These are phyloP conservation scores for Tineola bisselliella DNA, from an alignment of 2,888 invertebrate species.

Conservation along the genomic window DNA sequence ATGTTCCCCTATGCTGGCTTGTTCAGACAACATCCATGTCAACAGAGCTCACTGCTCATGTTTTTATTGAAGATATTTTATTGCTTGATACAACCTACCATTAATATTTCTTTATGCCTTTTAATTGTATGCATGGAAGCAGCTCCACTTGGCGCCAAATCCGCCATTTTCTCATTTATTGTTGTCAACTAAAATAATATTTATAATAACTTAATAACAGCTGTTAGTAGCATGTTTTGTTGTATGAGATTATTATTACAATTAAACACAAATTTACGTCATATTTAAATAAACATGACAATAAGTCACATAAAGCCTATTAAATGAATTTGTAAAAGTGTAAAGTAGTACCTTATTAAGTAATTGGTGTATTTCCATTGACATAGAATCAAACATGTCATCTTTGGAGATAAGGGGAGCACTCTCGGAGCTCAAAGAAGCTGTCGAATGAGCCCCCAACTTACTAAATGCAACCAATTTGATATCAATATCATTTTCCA, in stretches of 20 bases:
- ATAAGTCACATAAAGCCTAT: too few relatives aligned
- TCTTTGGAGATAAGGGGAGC: conserved; percentile 87
- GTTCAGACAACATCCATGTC: too few relatives aligned
- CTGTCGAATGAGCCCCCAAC: conserved; percentile 77
- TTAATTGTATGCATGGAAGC: conserved; percentile 94
- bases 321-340: too few relatives aligned
- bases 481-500: conserved; percentile 97
- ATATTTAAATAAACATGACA: too few relatives aligned
- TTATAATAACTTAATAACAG: too few relatives aligned
- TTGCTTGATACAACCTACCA: too few relatives aligned
- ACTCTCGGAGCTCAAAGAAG: conserved; percentile 73
- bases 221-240: too few relatives aligned
- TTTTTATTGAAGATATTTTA: too few relatives aligned
- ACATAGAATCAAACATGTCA: conserved; percentile 92
- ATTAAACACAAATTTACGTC: too few relatives aligned
- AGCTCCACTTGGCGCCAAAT: conserved; percentile 80
- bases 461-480: conserved; percentile 97
- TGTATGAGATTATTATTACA: too few relatives aligned
- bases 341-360: conserved; percentile 78
- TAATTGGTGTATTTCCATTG: conserved; percentile 90
- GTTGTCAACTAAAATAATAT: conserved; percentile 70
- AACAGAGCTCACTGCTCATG: too few relatives aligned
- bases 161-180: conserved; percentile 87
- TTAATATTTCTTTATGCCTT: conserved; percentile 93
- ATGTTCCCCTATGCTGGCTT: too few relatives aligned